Evolutionary conservation across 2,888 invertebrate species (phyloP).

Genomic region (Idaea biselata): DNA sequence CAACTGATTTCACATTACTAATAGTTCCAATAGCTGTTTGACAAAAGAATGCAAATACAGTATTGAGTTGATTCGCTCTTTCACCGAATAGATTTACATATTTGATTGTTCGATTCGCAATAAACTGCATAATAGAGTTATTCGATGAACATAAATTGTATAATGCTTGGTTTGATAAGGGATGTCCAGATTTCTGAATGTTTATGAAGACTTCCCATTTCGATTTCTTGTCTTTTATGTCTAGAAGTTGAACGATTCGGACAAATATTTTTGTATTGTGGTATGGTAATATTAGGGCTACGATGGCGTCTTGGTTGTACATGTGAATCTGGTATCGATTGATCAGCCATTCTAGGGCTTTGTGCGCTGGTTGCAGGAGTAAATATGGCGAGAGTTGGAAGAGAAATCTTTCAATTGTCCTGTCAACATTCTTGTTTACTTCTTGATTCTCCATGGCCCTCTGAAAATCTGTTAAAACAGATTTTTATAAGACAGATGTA

Average conservation of each 20-base stretch:
- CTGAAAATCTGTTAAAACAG: constrained; percentile 83
- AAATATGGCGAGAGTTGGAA: constrained; percentile 93
- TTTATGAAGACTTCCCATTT: constrained; percentile 83
- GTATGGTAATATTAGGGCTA: constrained; percentile 93
- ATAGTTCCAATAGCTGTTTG: constrained; percentile 87
- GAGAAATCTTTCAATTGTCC: constrained; percentile 88
- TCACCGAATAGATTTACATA: constrained; percentile 81
- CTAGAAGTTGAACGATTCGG: constrained; percentile 87
- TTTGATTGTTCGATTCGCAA: constrained; percentile 51
- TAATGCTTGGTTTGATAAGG: constrained; percentile 86
- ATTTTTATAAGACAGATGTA: not conserved
- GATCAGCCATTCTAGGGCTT: constrained; percentile 97
- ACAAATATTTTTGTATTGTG: constrained; percentile 96
- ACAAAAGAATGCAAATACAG: constrained; percentile 90
- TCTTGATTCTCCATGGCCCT: constrained; percentile 88
- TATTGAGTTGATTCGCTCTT: constrained; percentile 82
- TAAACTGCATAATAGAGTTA: constrained; percentile 56
- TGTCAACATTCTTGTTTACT: constrained; percentile 88
- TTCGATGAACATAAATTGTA: constrained; percentile 85
- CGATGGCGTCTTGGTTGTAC: constrained; percentile 90
- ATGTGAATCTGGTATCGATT: constrained; percentile 93
- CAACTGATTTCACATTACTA: constrained; percentile 75
- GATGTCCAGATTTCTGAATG: constrained; percentile 87
- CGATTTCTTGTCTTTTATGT: constrained; percentile 56
- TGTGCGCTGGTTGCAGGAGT: constrained; percentile 89